Base-by-base conservation (phyloP, 2,113 vertebrate species). In the Oreochromis niloticus region DNA sequence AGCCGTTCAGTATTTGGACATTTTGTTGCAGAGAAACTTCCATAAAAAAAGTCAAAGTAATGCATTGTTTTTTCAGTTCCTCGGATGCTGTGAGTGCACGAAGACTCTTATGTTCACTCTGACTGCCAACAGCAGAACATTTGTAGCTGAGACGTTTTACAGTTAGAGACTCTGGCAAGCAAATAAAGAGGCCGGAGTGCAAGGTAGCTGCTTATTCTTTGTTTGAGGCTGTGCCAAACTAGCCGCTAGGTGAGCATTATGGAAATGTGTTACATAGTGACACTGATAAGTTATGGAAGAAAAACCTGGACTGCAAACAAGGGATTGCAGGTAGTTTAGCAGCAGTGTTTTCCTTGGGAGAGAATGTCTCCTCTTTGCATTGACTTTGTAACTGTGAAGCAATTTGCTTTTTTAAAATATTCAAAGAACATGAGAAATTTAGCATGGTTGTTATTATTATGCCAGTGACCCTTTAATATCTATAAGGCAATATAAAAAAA, bases 191-290 rank as follows among this genome's bases (percentile, higher is more conserved):
- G 46, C 46, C 16, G 4, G 46, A 32, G 73, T 78, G 43, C 46
- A 78, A 78, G 73, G 46, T 50, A 34, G 73, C 73, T 78, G 73
- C 73, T 78, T 52, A 50, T 50, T 52, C 27, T 78, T 78, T 78
- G 73, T 78, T 78, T 78, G 73, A 78, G 73, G 27, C 73, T 78
- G 46, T 78, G 73, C 46, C 73, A 52, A n/a, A 78, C 2, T n/a
- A 50, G 73, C 46, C 6, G 27, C 73, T 78, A 52, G 10, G 27
- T 78, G 73, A 78, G 73, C 17, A 19, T 78, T 78, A 52, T 78
- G 73, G 73, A 78, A 78, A 52, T 78, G 71, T 78, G 71, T 78
- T 78, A 32, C 71, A 78, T 32, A 78, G 71, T 50, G 43, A 50
- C 43, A 78, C 30, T 52, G 73, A 52, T 78, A 78, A 78, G 73